Conservation (phyloP, 2,888 invertebrate species). For the Drosophila nr. fundita region DNA sequence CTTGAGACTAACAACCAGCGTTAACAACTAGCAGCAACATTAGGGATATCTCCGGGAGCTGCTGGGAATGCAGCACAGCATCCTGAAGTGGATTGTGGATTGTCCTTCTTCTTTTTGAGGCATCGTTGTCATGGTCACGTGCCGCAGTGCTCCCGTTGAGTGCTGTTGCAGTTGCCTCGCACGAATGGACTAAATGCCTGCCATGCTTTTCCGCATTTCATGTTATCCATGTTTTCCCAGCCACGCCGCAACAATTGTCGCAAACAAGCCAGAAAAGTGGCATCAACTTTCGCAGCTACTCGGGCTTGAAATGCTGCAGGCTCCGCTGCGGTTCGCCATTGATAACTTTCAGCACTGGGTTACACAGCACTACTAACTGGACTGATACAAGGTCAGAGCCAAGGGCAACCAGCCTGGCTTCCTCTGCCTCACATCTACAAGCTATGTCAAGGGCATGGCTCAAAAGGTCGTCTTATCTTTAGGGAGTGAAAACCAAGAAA, state of each 20-base stretch:
- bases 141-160: slow-evolving; percentile 60
- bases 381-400: background rate
- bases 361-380: background rate
- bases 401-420: background rate
- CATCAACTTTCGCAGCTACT: slow-evolving; percentile 47
- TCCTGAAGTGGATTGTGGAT: background rate
- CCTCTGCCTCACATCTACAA: background rate
- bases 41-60: slow-evolving; percentile 37
- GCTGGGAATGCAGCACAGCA: slow-evolving; percentile 4
- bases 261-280: slow-evolving; percentile 75
- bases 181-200: slow-evolving; percentile 65
- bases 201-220: slow-evolving; percentile 64
- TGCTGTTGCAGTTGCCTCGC: slow-evolving; percentile 56
- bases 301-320: slow-evolving; percentile 24
- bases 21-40: slow-evolving; percentile 69
- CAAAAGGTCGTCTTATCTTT: background rate
- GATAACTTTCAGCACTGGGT: slow-evolving; percentile 14
- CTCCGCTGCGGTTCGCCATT: slow-evolving; percentile 23
- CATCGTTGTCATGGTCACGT: slow-evolving; percentile 76
- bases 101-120: slow-evolving; percentile 16
- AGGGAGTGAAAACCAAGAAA: background rate
- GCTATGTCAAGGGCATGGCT: background rate
- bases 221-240: slow-evolving; percentile 39
- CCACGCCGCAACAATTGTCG: slow-evolving; percentile 69
- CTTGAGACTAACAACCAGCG: slow-evolving; percentile 54